phyloP scores from a whole-genome alignment of 1,140 invertebrate species.

The Drosophila sucinea region DNA sequence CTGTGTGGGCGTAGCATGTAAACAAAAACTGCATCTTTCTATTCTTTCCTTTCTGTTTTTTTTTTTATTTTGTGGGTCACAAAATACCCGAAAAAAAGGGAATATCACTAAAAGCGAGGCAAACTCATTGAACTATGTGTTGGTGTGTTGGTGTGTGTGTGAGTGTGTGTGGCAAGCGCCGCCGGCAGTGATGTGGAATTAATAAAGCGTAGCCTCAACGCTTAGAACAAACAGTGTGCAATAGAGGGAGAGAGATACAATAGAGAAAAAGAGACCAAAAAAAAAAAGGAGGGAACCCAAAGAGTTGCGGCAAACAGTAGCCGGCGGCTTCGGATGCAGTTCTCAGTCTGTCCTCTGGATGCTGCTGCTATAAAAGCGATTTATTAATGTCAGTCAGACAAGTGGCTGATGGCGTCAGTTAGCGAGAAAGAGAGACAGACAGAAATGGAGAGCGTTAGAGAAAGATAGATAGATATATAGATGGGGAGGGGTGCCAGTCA shows the following conservation, averaged over 20 bases:
- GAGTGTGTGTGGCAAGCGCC: constrained; percentile 35
- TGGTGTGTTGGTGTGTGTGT: background rate
- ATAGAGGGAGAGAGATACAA: constrained; percentile 15
- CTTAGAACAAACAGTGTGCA: constrained; percentile 58
- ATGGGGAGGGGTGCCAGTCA: constrained; percentile 18
- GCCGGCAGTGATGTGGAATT: constrained; percentile 73
- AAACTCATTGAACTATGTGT: constrained; percentile 62
- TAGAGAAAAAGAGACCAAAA: constrained; percentile 17
- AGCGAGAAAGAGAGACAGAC: constrained; percentile 12
- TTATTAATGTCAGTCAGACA: constrained; percentile 81
- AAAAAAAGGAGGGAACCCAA: constrained; percentile 22
- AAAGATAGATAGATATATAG: constrained; percentile 4
- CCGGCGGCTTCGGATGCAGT: constrained; percentile 53
- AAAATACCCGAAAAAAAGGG: constrained; percentile 25
- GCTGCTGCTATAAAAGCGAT: constrained; percentile 73
- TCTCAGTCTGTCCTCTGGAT: constrained; percentile 34
- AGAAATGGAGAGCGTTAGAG: constrained; percentile 16
- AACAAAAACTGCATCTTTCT: constrained; percentile 53
- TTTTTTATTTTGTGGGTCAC: constrained; percentile 47
- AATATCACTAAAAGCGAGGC: background rate
- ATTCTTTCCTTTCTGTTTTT: constrained; percentile 10
- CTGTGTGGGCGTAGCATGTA: constrained; percentile 33
- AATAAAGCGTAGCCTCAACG: constrained; percentile 65
- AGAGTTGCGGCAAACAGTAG: constrained; percentile 36
- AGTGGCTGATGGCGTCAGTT: constrained; percentile 67